Evolutionary conservation across 2,888 invertebrate genomes (phyloP).

Genomic region (Dolichomitus sp.): DNA sequence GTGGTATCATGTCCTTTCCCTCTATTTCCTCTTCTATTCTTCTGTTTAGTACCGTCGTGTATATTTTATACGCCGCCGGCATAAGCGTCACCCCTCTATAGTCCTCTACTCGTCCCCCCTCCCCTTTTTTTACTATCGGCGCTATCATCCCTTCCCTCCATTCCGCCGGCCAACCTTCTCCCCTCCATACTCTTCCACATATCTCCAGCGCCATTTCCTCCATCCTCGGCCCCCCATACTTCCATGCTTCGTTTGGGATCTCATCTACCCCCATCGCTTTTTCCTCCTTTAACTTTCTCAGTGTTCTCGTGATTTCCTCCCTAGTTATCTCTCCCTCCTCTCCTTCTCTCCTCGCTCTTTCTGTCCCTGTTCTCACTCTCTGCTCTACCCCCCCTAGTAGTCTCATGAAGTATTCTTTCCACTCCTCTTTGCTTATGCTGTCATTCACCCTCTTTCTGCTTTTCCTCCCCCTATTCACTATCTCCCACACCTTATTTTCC

Average conservation of each 20-base stretch:
- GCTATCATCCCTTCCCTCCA: constrained; percentile 32
- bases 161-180: constrained; percentile 19
- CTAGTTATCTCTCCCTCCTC: background rate
- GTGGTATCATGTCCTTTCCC: too few species aligned
- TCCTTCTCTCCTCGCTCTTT: constrained; percentile 12
- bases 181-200: constrained; percentile 24
- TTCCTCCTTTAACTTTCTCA: constrained; percentile 5
- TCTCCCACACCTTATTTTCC: constrained; percentile 24
- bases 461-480: constrained; percentile 14
- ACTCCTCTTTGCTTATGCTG: background rate
- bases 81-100: constrained; percentile 56
- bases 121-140: constrained; percentile 49
- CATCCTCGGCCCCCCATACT: background rate
- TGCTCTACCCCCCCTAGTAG: constrained; percentile 3
- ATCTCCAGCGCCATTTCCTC: constrained; percentile 12
- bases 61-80: constrained; percentile 42
- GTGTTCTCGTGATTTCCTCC: background rate
- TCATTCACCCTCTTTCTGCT: constrained; percentile 14
- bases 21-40: too few species aligned
- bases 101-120: constrained; percentile 24
- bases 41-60: too few species aligned
- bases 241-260: constrained; percentile 29
- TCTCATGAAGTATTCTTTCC: constrained; percentile 24
- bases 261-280: constrained; percentile 22
- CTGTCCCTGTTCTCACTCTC: background rate